Conservation (phyloP, 2,797 vertebrate species). For the Leontocebus nigricollis region DNA sequence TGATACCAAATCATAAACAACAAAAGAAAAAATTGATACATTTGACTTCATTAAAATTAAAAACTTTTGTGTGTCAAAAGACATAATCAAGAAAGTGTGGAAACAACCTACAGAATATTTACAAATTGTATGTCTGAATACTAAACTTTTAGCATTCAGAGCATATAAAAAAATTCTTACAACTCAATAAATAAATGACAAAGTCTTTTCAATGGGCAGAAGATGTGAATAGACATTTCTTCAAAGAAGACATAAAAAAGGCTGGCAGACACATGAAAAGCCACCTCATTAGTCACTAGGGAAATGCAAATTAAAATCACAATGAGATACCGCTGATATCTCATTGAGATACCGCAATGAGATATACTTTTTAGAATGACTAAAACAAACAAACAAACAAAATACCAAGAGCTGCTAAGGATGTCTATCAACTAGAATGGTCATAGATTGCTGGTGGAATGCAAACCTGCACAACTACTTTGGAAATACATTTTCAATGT, state of each 20-base stretch:
- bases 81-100: background rate
- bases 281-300: background rate
- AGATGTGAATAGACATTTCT: background rate
- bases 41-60: background rate
- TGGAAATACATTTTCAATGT: background rate
- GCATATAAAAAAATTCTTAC: background rate
- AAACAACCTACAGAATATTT: background rate
- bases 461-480: background rate
- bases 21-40: background rate
- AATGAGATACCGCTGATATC: background rate
- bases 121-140: background rate
- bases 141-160: background rate
- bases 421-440: background rate
- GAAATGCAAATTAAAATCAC: background rate
- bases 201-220: background rate
- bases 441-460: background rate
- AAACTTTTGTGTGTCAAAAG: background rate
- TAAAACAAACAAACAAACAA: background rate
- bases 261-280: background rate
- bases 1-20: background rate
- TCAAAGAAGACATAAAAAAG: background rate
- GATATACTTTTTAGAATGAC: background rate
- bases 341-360: too few relatives aligned
- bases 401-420: background rate
- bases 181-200: background rate